Base-by-base conservation (phyloP, 2,888 invertebrate species). In the Drosophila nr. perissopoda region DNA sequence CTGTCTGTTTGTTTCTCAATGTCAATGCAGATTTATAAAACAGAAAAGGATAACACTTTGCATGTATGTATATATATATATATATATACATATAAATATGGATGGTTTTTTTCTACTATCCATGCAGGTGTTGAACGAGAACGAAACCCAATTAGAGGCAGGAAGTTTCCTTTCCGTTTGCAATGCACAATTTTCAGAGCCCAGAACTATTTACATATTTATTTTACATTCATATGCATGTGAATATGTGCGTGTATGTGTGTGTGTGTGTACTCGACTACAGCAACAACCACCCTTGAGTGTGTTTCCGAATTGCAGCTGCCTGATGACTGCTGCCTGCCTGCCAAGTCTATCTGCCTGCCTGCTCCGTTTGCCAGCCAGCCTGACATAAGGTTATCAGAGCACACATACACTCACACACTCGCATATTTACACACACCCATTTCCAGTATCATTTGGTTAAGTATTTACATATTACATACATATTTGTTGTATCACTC, bases 321-420 rank as follows among this genome's bases (percentile, higher is more conserved):
- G 81, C 64, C 69, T 67, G 25, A 52, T 51, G 21, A 61, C 71
- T 53, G 56, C 45, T 58, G 21, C 70, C 71, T 65, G 66, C 64
- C 64, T 75, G 66, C 6, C 51, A 27, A 27, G 2, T 31, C 25
- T 34, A 40, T 36, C 59, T 69, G 63, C 54, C 51, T 31, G 58
- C 27, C 59, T 45, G 57, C 65, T 42, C 42, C 27, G 56, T 58
- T 40, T 58, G 62, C 45, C 58, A 45, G 71, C 34, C 66, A 56
- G 80, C 49, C 75, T 79, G 65, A 34, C 75, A 60, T 80, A 83
- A 85, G 88, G 86, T 83, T 83, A 88, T 83, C 83, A 59, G 67
- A 54, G 53, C 68, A 70, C 60, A 69, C 38, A 42, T 25, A 31
- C 51, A 69, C 49, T 58, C 40, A 36, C n/a, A 52, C 52, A 51